phyloP scores from a whole-genome alignment of 53 echinoderm and acorn worm species.

The Holothuria leucospilota region DNA sequence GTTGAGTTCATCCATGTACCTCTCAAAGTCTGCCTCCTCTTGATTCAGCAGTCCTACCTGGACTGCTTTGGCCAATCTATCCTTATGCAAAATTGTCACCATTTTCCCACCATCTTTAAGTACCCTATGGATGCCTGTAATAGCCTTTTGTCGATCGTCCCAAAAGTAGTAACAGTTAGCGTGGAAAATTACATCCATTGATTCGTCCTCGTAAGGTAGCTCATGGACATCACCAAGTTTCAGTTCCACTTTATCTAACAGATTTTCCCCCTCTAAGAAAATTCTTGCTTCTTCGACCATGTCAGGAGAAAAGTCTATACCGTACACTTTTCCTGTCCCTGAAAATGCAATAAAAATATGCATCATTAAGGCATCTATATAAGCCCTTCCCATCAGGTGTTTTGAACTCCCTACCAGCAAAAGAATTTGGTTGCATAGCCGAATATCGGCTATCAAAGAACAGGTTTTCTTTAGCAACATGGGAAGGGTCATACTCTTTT shows the following conservation, averaged over 20 bases:
- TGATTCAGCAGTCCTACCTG: slow-evolving; percentile 51
- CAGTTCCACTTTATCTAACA: slow-evolving; percentile 63
- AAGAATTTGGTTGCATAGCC: no score
- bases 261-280: slow-evolving; percentile 65
- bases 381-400: no score
- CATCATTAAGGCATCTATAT: no score
- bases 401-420: no score
- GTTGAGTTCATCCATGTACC: slow-evolving; percentile 77
- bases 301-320: slow-evolving; percentile 79
- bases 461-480: no score
- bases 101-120: slow-evolving; percentile 81
- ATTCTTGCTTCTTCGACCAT: slow-evolving; percentile 72
- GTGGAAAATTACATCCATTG: slow-evolving; percentile 86
- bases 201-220: slow-evolving; percentile 74
- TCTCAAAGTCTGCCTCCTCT: slow-evolving; percentile 59
- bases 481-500: no score
- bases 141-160: slow-evolving; percentile 66
- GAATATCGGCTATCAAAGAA: no score
- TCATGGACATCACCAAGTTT: slow-evolving; percentile 68
- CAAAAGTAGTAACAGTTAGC: slow-evolving; percentile 98
- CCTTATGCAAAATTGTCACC: slow-evolving; percentile 66
- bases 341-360: not conserved
- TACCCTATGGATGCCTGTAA: slow-evolving; percentile 70
- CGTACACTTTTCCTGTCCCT: slow-evolving; percentile 79
- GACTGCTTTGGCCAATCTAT: slow-evolving; percentile 17